Evolutionary conservation across 2,797 vertebrate genomes (phyloP).

Genomic region (Aldrovandia affinis): DNA sequence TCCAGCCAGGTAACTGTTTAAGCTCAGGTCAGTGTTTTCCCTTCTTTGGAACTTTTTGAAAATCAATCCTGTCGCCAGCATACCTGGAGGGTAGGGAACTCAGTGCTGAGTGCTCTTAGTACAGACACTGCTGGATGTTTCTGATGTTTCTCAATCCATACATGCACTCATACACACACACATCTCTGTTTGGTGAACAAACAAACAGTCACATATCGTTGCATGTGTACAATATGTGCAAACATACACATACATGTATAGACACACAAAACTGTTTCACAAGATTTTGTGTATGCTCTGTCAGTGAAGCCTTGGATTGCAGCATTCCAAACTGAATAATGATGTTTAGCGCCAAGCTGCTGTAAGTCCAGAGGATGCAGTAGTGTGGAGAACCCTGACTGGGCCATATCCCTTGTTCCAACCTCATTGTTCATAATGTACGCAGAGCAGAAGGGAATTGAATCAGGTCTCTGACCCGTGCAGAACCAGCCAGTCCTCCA

Average conservation of each 20-base stretch:
- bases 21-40: background rate
- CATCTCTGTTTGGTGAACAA: background rate
- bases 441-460: constrained; percentile 6
- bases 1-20: background rate
- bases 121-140: background rate
- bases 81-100: background rate
- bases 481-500: background rate
- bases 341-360: background rate
- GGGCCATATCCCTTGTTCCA: background rate
- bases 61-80: background rate
- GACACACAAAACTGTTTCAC: background rate
- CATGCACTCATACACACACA: background rate
- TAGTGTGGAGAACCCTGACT: background rate
- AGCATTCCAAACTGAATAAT: background rate
- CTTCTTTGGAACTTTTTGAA: background rate
- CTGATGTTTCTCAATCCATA: background rate
- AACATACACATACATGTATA: background rate
- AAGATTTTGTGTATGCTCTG: background rate
- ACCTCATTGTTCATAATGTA: background rate
- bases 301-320: background rate
- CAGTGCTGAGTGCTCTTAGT: background rate
- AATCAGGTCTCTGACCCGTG: constrained; percentile 9
- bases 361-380: background rate
- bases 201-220: background rate
- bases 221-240: background rate